Evolutionary conservation across 2,113 vertebrate species (phyloP).

Genomic region (Lophotis ruficrista): DNA sequence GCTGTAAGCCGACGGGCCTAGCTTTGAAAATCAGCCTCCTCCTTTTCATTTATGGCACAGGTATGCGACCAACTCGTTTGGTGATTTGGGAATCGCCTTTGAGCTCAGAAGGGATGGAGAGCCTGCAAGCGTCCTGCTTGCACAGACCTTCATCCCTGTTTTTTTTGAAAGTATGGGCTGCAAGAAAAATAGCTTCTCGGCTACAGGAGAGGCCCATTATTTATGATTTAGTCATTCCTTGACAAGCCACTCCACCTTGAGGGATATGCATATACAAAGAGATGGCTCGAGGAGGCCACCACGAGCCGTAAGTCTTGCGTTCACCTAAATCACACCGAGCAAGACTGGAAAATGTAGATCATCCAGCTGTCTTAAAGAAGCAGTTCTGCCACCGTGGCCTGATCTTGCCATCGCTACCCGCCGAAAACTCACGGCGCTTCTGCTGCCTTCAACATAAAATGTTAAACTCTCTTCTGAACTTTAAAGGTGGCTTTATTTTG

Average conservation of each 20-base stretch:
- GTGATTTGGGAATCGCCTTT: neutral
- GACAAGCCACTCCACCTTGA: neutral
- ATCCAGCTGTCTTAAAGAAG: neutral
- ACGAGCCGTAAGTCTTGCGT: neutral
- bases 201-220: neutral
- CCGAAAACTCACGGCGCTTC: neutral
- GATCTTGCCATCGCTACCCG: neutral
- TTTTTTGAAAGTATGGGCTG: neutral
- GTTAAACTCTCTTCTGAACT: neutral
- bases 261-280: neutral
- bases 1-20: neutral
- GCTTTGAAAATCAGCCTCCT: neutral
- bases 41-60: neutral
- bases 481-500: slow-evolving; percentile 5
- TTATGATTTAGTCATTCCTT: neutral
- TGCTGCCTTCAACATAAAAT: neutral
- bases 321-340: neutral
- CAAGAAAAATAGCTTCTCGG: neutral
- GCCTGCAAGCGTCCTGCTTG: neutral
- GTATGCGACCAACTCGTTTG: neutral
- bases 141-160: neutral
- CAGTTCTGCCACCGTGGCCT: neutral
- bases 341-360: neutral
- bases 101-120: neutral
- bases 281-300: neutral